These are phyloP conservation scores for Forbesichthys papilliferus DNA, from an alignment of 2,113 vertebrate species.

Conservation along the genomic window DNA sequence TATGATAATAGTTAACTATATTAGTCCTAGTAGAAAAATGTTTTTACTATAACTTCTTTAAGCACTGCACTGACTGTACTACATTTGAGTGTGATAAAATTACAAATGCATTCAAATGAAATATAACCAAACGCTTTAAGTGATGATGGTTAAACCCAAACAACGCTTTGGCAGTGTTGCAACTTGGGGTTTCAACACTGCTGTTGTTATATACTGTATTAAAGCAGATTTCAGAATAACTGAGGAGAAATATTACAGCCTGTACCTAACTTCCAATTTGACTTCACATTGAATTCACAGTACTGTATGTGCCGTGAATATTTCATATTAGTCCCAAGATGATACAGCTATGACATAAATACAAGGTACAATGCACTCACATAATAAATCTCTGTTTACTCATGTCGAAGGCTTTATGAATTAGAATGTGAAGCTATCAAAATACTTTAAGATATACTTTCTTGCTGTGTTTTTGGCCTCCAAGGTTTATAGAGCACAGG, in stretches of 20 bases:
- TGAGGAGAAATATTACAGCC: slow-evolving; percentile 7
- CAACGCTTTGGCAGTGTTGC: slow-evolving; percentile 5
- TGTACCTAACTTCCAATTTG: slow-evolving; percentile 23
- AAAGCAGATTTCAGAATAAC: slow-evolving; percentile 4
- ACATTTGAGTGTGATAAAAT: too few species aligned
- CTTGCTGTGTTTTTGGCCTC: neutral
- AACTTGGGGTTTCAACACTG: slow-evolving; percentile 22
- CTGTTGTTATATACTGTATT: slow-evolving; percentile 22
- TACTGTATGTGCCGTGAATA: slow-evolving; percentile 51
- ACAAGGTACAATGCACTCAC: slow-evolving; percentile 40
- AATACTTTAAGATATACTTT: slow-evolving; percentile 23
- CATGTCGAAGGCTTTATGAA: slow-evolving; percentile 22
- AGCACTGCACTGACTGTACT: too few species aligned
- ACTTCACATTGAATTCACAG: slow-evolving; percentile 38
- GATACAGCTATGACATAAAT: slow-evolving; percentile 43
- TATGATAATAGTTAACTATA: too few species aligned
- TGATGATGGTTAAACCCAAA: slow-evolving; percentile 15
- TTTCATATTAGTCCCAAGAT: slow-evolving; percentile 39
- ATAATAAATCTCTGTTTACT: slow-evolving; percentile 55
- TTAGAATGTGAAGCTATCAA: slow-evolving; percentile 6
- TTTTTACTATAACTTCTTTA: too few species aligned
- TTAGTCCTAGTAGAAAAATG: too few species aligned
- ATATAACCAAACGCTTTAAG: slow-evolving; percentile 30
- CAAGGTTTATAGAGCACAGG: too few species aligned
- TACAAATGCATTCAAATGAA: too few species aligned